Evolutionary conservation across 2,888 invertebrate species (phyloP), one percentile per base, ranked within the genome.

Genomic region (Electrophaes corylata): DNA sequence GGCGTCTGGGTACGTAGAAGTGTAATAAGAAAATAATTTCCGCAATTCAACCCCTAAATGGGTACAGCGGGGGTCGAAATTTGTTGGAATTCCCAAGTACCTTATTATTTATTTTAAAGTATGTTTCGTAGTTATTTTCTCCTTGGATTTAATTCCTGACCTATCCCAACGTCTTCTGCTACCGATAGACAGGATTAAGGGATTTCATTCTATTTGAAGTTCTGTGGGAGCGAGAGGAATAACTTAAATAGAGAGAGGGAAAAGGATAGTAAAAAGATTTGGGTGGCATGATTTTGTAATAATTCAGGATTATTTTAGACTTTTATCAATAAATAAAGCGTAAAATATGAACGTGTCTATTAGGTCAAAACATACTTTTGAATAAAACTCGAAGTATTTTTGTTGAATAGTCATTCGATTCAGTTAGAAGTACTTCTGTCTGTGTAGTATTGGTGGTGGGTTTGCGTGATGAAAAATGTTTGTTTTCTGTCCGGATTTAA

Each of bases 111-210:
- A 45, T 40, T 48, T 41, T 41, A 60, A n/a, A n/a, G n/a, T n/a
- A n/a, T n/a, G n/a, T n/a, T n/a, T n/a, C n/a, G n/a, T n/a, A n/a
- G n/a, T n/a, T n/a, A n/a, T n/a, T n/a, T n/a, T n/a, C n/a, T 56
- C 47, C 46, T 33, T 23, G 16, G 12, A 57, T 29, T 10, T 29
- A 29, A 29, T 57, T 51, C 62, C 52, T 50, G 66, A 66, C 66
- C 66, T 64, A 50, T 55, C 66, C 48, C 57, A 61, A 64, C 43
- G 46, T 23, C 35, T 3, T 57, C 62, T 64, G 62, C 55, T 66
- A 58, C 60, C 60, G 52, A 66, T 64, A 62, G 58, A 55, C 57
- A 47, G 64, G 64, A 58, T 66, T 66, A 64, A 10, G 18, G 47
- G 59, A 55, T 55, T 58, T 35, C 6, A 46, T 49, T 51, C 55